Base-by-base conservation (phyloP, 2,888 invertebrate genomes). In the Steromphala cineraria region DNA sequence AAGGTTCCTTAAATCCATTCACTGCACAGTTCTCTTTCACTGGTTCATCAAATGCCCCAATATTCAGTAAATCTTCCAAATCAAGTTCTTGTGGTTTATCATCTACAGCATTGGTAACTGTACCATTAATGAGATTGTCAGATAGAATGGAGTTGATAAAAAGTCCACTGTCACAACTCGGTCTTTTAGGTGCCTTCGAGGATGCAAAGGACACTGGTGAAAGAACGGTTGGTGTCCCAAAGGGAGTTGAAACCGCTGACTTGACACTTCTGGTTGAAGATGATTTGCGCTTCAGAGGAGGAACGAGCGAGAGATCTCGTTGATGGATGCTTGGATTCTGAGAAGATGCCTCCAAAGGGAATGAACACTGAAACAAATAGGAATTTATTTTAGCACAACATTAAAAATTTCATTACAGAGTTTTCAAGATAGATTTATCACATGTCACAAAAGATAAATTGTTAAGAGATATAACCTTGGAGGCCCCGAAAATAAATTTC, bases 1-100 rank as follows among this genome's bases (percentile, higher is more conserved):
- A 36, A 19, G 71, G 71, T 36, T 31, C 71, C 24, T 71, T 36
- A n/a, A 71, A 71, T 15, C 17, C 71, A 28, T 62, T 62, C 24
- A 62, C 21, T 46, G 46, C 46, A 46, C 46, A 46, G n/a, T 71
- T 71, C 19, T 40, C 71, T 31, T 71, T 71, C 40, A 40, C 40
- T 17, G 71, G 71, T 71, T 71, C 36, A 71, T 71, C 71, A 71
- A 71, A 71, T 15, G 71, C 71, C 28, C 71, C 71, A 36, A 19
- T 36, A 10, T 71, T 71, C 36, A 71, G 10, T 36, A 71, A 71
- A 17, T 36, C 71, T n/a, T 71, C 71, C 28, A 71, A 36, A 36
- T 71, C 71, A 36, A 71, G 71, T 71, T 71, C 71, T 19, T 71
- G 31, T 71, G 4, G 19, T 19, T 31, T 31, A 13, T 36, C 71